These are phyloP conservation scores for Parus major DNA, from an alignment of 2,113 vertebrate genomes.

Conservation along the genomic window DNA sequence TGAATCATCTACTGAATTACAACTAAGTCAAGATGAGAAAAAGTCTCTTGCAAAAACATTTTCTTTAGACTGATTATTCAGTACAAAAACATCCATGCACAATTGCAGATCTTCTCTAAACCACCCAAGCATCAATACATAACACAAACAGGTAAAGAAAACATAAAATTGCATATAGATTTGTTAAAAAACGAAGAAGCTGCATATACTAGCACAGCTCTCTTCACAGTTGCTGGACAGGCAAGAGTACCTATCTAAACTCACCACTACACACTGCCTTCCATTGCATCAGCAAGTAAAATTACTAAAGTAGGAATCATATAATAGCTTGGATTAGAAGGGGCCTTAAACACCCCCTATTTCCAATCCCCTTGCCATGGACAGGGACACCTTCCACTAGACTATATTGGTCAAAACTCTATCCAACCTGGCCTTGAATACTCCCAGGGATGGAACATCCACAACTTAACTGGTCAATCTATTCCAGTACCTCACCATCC, in stretches of 20 bases:
- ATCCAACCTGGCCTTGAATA: neutral
- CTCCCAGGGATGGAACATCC: neutral
- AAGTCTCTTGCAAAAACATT: neutral
- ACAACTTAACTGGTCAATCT: neutral
- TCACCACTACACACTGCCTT: no score
- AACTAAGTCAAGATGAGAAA: neutral
- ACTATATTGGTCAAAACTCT: neutral
- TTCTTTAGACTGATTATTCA: neutral
- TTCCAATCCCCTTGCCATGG: neutral
- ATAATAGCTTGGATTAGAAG: neutral
- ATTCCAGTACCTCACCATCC: neutral
- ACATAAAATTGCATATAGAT: neutral
- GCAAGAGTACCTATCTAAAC: neutral
- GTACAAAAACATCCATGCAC: neutral
- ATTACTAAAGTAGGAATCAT: neutral
- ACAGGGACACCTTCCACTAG: neutral
- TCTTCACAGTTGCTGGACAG: neutral
- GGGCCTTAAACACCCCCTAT: neutral
- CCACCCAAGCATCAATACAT: neutral
- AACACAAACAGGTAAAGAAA: neutral
- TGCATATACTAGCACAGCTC: rapidly evolving
- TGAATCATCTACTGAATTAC: neutral
- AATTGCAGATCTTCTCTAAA: neutral
- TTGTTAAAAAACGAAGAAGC: neutral
- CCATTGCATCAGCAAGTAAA: neutral